Conservation (phyloP, 2,888 invertebrate genomes). For the Sinohyriopsis cumingii region DNA sequence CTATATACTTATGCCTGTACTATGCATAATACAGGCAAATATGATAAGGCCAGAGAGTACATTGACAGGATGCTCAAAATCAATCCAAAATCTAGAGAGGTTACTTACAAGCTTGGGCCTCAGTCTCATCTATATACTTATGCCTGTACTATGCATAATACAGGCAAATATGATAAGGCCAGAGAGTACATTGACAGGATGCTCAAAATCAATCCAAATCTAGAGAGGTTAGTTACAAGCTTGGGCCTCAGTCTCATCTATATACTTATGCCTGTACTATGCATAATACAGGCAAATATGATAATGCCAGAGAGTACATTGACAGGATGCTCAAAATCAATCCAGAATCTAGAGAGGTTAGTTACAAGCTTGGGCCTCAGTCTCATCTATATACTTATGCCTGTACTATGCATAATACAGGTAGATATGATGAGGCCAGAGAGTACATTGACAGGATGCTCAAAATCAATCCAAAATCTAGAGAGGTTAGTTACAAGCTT, state of each 20-base stretch:
- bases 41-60: conserved; percentile 88
- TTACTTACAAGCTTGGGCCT: conserved; percentile 26
- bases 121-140: background rate
- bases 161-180: conserved; percentile 85
- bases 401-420: conserved; percentile 85
- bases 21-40: conserved; percentile 84
- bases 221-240: conserved; percentile 59
- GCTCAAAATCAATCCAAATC: conserved; percentile 76
- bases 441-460: conserved; percentile 85
- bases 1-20: conserved; percentile 70
- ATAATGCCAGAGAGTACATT: conserved; percentile 86
- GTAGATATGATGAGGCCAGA: conserved; percentile 85
- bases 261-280: conserved; percentile 75
- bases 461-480: conserved; percentile 74
- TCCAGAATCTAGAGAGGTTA: too few species aligned
- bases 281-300: conserved; percentile 84
- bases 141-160: conserved; percentile 81
- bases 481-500: conserved; percentile 57
- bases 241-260: too few species aligned
- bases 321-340: conserved; percentile 82
- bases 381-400: conserved; percentile 58
- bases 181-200: conserved; percentile 86
- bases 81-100: conserved; percentile 65
- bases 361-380: too few species aligned
- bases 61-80: conserved; percentile 84